phyloP scores from a whole-genome alignment of 2,113 vertebrate genomes.

The Marmota monax region DNA sequence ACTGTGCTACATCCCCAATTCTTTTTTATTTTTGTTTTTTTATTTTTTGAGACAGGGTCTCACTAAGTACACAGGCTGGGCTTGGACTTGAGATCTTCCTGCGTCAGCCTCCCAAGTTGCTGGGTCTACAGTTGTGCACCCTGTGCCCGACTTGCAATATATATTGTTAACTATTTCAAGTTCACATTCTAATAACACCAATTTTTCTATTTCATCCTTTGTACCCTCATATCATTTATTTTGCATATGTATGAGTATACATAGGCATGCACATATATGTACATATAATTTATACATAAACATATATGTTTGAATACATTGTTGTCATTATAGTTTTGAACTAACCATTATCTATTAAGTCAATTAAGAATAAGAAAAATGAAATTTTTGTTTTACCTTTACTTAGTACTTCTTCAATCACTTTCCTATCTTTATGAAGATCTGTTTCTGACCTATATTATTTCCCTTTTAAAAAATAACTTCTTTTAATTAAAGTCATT shows the following conservation, averaged over 20 bases:
- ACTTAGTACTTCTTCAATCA: neutral
- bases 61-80: too few relatives aligned
- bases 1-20: too few relatives aligned
- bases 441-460: neutral
- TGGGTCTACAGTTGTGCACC: too few relatives aligned
- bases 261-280: neutral
- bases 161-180: neutral
- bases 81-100: too few relatives aligned
- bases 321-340: neutral
- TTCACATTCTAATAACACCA: neutral
- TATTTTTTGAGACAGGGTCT: too few relatives aligned
- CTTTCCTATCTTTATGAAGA: neutral
- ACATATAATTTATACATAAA: neutral
- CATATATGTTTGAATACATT: neutral
- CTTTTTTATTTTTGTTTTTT: too few relatives aligned
- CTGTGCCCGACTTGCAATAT: neutral
- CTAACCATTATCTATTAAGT: neutral
- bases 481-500: too few relatives aligned
- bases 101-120: too few relatives aligned
- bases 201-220: neutral
- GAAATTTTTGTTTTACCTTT: neutral
- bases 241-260: neutral
- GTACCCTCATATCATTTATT: neutral
- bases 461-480: too few relatives aligned
- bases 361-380: neutral